Evolutionary conservation across 2,797 vertebrate species (phyloP).

Genomic region (Alauda arvensis): DNA sequence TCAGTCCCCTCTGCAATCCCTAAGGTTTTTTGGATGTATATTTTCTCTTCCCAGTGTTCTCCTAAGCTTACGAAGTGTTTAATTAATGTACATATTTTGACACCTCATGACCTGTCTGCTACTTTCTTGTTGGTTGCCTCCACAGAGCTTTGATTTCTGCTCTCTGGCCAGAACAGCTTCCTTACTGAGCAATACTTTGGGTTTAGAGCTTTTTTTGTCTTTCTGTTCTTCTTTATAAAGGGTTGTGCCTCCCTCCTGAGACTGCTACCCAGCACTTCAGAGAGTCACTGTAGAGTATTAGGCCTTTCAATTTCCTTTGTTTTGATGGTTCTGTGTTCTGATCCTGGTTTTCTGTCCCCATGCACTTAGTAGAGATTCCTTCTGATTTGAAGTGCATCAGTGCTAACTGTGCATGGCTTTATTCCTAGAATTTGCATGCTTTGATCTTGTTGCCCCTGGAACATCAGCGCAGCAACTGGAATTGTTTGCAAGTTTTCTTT

Average conservation of each 20-base stretch:
- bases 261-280: neutral
- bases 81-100: conserved; percentile 3
- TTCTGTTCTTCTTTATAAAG: neutral
- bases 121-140: neutral
- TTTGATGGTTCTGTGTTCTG: neutral
- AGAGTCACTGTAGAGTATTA: neutral
- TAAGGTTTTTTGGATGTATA: neutral
- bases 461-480: neutral
- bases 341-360: neutral
- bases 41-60: neutral
- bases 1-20: neutral
- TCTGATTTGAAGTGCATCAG: neutral
- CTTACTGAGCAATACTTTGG: neutral
- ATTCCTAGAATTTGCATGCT: neutral
- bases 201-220: neutral
- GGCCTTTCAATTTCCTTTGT: conserved; percentile 12
- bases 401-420: neutral
- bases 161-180: neutral
- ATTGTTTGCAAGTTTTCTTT: neutral
- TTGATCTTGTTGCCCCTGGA: neutral
- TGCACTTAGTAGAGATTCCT: neutral
- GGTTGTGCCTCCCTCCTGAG: neutral
- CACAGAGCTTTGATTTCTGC: neutral
- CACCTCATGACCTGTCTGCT: neutral
- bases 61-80: neutral